Base-by-base conservation (phyloP, 2,797 vertebrate species). In the Choloepus didactylus region DNA sequence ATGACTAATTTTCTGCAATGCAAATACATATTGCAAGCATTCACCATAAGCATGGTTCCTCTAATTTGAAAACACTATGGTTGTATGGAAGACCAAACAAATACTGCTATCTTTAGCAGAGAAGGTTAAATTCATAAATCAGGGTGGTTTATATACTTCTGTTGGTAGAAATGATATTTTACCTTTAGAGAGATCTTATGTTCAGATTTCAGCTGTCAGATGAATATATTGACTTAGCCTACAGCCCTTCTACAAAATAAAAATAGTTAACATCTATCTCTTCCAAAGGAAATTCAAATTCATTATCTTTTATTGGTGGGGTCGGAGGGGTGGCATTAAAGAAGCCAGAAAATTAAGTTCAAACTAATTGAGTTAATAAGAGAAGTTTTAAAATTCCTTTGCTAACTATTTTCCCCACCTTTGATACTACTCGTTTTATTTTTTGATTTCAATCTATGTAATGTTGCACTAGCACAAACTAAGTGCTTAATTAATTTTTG, bases 111-210 rank as follows among this genome's bases (percentile, higher is more conserved):
- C 80, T 64, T 6, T 51, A 60, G n/a, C 38, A 85, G n/a, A 95
- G 51, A 89, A 93, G 72, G 27, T 80, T 73, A 86, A 64, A 91
- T 90, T 70, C 9, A 2, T 75, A 93, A 92, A 94, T 96, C 54
- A 59, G 54, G 41, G 29, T 7, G 7, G 64, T 92, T 92, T 92
- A 92, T 59, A 69, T 73, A 77, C 31, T 95, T 97, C 85, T 70
- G 49, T 87, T 93, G 31, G 49, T 91, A 89, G 95, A 85, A 73
- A 94, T 60, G 44, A 75, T 88, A 91, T 56, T 88, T 94, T 92
- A 89, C 49, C 64, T 89, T 82, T 82, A 67, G 62, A 90, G 82
- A 94, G 85, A 62, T 86, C 23, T 96, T 89, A 88, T 75, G 62
- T 88, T 62, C 35, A 85, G 67, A 90, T 94, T 72, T 82, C 21